Conservation (phyloP, 2,797 vertebrate genomes). For the Anisognathus igniventris region DNA sequence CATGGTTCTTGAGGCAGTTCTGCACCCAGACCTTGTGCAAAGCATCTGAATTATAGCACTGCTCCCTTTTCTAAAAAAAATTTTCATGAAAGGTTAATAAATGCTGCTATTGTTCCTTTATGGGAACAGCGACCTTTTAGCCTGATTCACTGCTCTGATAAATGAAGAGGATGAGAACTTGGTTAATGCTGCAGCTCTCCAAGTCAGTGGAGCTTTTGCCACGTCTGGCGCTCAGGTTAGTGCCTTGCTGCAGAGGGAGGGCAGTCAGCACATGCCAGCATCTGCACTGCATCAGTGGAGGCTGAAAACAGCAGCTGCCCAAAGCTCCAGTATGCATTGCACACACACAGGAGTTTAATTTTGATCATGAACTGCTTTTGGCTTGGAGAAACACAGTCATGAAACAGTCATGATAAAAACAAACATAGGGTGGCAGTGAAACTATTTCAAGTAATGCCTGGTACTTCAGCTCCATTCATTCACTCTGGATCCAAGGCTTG, state of each 20-base stretch:
- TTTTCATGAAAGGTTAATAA: not conserved
- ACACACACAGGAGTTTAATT: not conserved
- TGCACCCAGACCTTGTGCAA: not conserved
- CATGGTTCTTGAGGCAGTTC: not conserved
- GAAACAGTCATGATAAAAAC: not conserved
- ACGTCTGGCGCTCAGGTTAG: not conserved
- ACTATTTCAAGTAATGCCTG: not conserved
- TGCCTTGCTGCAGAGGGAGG: not conserved
- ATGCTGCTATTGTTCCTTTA: not conserved
- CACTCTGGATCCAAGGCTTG: not conserved
- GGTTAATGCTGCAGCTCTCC: not conserved
- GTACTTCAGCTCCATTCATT: not conserved
- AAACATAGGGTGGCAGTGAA: not conserved
- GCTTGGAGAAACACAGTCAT: not conserved
- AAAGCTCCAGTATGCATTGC: not conserved
- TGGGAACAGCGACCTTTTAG: not conserved
- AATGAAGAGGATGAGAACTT: not conserved
- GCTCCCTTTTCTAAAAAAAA: accelerated
- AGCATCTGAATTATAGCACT: not conserved
- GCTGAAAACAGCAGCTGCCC: not conserved
- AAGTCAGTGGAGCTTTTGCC: not conserved
- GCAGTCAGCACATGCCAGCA: accelerated
- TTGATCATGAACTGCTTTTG: not conserved
- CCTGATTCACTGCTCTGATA: not conserved
- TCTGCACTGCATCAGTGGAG: not conserved